Conservation (phyloP, 2,113 vertebrate species). For the Tursiops truncatus region DNA sequence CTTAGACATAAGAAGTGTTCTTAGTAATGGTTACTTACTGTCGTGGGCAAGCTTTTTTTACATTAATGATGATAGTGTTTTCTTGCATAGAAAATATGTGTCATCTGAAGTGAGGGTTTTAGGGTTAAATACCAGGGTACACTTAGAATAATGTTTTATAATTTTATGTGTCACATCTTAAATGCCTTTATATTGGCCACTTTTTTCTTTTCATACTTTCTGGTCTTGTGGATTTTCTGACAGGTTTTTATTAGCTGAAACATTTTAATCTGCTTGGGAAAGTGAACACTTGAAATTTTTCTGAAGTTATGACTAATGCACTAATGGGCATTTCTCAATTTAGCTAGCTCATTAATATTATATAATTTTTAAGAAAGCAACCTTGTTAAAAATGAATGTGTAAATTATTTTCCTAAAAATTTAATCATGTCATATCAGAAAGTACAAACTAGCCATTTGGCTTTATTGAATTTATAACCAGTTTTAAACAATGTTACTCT, state of each 20-base stretch:
- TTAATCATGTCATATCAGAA: neutral
- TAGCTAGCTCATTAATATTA: conserved; percentile 37
- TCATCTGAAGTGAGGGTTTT: conserved; percentile 43
- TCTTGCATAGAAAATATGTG: conserved; percentile 3
- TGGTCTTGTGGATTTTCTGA: conserved; percentile 27
- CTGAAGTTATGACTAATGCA: conserved; percentile 34
- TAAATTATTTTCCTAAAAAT: conserved; percentile 45
- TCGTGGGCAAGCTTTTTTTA: conserved; percentile 21
- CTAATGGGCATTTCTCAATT: conserved; percentile 58
- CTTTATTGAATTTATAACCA: conserved; percentile 16
- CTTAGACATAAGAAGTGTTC: conserved; percentile 12
- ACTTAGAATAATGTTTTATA: conserved; percentile 10
- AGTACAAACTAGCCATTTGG: conserved; percentile 30
- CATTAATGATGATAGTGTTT: conserved; percentile 46
- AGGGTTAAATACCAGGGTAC: neutral
- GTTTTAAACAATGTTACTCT: conserved; percentile 1
- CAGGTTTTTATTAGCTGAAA: conserved; percentile 58
- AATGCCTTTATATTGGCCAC: neutral
- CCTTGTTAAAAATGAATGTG: conserved; percentile 25
- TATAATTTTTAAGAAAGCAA: conserved; percentile 50
- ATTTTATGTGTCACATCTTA: conserved; percentile 23
- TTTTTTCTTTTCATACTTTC: conserved; percentile 29
- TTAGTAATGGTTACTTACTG: conserved; percentile 59
- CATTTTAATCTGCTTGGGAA: conserved; percentile 61
- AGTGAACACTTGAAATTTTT: conserved; percentile 54